Evolutionary conservation across 2,888 invertebrate genomes (phyloP).

Genomic region (Thecophora atra): DNA sequence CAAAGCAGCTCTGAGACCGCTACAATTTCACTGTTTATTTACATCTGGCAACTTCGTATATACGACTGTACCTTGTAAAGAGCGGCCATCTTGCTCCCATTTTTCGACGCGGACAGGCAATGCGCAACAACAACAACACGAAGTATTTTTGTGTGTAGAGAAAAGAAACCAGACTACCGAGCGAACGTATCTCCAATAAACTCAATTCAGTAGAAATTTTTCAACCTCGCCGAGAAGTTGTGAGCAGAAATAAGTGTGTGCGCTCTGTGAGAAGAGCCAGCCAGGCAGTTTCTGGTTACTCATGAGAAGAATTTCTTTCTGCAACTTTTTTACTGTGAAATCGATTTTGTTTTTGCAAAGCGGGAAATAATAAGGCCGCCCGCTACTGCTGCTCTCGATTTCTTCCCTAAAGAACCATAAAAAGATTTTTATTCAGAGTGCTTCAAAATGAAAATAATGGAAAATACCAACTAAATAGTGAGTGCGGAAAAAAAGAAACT

Average conservation of each 20-base stretch:
- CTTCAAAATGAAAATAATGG: background rate
- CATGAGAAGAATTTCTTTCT: conserved; percentile 44
- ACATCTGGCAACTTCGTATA: conserved; percentile 53
- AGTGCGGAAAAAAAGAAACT: conserved; percentile 12
- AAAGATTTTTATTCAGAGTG: background rate
- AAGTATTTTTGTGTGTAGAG: conserved; percentile 38
- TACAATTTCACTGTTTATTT: too few relatives aligned
- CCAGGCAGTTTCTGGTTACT: conserved; percentile 41
- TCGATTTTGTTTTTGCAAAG: conserved; percentile 40
- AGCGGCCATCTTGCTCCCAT: conserved; percentile 60
- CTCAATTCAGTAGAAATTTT: conserved; percentile 60
- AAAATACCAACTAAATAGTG: background rate
- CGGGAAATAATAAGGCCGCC: conserved; percentile 36
- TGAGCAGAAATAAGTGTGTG: conserved; percentile 46
- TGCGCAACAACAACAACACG: conserved; percentile 26
- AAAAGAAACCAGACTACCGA: conserved; percentile 40
- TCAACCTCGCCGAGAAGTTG: conserved; percentile 61
- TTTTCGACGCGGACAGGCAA: conserved; percentile 38
- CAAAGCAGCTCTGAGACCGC: conserved; percentile 8
- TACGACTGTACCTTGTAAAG: conserved; percentile 59
- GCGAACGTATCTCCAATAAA: conserved; percentile 59
- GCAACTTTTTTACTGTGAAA: conserved; percentile 28
- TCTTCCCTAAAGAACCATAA: background rate
- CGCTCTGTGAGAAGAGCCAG: conserved; percentile 48
- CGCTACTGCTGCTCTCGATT: background rate